A percentile compares a stretch with the other conserved stretches of the same genome.
phyloP scores from a whole-genome alignment of 2,113 vertebrate species.

The Heterotis niloticus region DNA sequence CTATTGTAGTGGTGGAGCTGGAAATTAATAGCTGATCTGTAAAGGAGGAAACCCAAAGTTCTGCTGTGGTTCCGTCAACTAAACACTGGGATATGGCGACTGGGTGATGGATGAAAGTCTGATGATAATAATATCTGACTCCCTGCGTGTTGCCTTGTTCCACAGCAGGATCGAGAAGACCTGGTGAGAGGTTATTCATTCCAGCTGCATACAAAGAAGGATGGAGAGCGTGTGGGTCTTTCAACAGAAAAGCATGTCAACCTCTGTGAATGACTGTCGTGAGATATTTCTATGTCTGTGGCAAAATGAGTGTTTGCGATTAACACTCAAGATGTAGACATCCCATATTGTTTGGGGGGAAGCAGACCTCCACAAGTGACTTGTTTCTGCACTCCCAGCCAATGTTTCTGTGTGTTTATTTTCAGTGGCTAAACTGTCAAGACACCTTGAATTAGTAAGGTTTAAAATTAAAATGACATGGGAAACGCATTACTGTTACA shows the following conservation, averaged over 20 bases:
- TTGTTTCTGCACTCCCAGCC: slow-evolving; percentile 3
- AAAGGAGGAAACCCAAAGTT: neutral
- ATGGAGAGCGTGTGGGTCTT: slow-evolving; percentile 38
- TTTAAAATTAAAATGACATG: neutral
- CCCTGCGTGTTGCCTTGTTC: neutral
- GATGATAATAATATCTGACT: neutral
- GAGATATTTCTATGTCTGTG: slow-evolving; percentile 28
- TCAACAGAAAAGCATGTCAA: slow-evolving; percentile 48
- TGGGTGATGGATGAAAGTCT: neutral
- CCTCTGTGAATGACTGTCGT: slow-evolving; percentile 39
- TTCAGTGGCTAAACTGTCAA: slow-evolving; percentile 23
- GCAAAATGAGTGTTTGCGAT: slow-evolving; percentile 11
- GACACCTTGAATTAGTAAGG: slow-evolving; percentile 33
- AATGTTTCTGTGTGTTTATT: slow-evolving; percentile 21
- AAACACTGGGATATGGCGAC: neutral
- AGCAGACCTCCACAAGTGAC: slow-evolving; percentile 1
- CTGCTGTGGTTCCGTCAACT: neutral
- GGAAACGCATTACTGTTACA: neutral
- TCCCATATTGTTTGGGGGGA: neutral
- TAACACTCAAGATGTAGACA: slow-evolving; percentile 4
- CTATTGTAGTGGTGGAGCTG: neutral
- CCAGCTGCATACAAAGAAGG: slow-evolving; percentile 59
- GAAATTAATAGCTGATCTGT: slow-evolving; percentile 6
- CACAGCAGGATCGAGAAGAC: slow-evolving; percentile 17
- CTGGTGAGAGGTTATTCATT: slow-evolving; percentile 54